These are phyloP conservation scores for Vulpes lagopus DNA, from an alignment of 2,113 vertebrate genomes.

Conservation along the genomic window DNA sequence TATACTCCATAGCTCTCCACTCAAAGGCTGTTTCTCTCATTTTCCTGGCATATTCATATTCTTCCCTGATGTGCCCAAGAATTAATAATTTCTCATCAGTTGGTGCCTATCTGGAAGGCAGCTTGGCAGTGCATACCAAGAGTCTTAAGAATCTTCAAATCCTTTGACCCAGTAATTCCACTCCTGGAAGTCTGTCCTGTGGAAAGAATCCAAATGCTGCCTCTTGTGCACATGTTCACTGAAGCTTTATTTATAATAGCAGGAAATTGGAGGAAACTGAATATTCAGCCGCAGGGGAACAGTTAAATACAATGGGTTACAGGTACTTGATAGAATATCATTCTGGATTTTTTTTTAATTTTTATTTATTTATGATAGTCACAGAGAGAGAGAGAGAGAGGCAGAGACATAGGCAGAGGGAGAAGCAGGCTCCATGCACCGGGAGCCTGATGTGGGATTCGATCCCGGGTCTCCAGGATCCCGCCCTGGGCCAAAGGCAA, in stretches of 20 bases:
- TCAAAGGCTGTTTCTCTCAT: neutral
- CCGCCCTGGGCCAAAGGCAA: no score
- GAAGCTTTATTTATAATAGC: neutral
- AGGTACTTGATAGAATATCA: neutral
- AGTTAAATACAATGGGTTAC: neutral
- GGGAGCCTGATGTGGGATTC: no score
- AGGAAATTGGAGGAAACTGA: neutral
- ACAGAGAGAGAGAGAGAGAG: no score
- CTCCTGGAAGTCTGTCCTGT: conserved; percentile 11
- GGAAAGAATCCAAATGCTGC: neutral
- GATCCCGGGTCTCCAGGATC: no score
- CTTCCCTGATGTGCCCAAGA: neutral
- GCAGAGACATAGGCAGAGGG: no score
- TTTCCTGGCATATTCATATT: neutral
- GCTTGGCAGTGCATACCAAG: neutral
- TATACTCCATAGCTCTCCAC: neutral
- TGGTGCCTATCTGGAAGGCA: conserved; percentile 12
- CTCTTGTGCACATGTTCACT: neutral
- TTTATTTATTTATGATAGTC: no score
- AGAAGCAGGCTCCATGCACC: no score
- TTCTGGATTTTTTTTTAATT: neutral
- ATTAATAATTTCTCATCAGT: neutral
- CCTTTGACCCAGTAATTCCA: conserved; percentile 21
- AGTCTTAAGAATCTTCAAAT: conserved; percentile 14
- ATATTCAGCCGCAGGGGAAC: neutral